A percentile compares a stretch with the other conserved stretches of the same genome.
Evolutionary conservation across 2,888 invertebrate species (phyloP).

Genomic region (Megalurothrips usitatus): DNA sequence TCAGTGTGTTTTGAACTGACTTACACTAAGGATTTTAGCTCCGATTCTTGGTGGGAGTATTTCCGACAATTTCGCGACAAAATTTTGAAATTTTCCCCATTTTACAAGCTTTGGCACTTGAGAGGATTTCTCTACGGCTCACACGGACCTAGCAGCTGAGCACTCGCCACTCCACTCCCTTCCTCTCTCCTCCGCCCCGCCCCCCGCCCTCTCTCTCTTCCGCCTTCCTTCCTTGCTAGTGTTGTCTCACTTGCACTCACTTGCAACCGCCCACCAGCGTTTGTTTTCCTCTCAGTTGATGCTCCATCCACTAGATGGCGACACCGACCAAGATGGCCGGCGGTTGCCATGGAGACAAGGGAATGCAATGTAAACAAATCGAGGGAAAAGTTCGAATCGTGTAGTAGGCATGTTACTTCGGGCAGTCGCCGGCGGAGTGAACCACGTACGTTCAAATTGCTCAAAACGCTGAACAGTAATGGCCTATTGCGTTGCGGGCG

Average conservation of each 20-base stretch:
- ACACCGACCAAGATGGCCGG: not conserved
- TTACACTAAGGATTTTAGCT: too few species aligned
- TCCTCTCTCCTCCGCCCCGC: not conserved
- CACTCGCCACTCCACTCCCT: not conserved
- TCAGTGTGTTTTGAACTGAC: too few species aligned
- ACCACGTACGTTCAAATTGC: too few species aligned
- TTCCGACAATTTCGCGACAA: not conserved
- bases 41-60: too few species aligned
- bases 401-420: not conserved
- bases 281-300: not conserved
- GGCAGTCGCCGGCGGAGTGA: not conserved
- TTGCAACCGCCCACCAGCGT: too few species aligned
- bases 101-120: not conserved
- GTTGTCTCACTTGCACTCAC: too few species aligned
- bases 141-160: not conserved
- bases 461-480: not conserved
- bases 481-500: not conserved
- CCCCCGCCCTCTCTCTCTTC: not conserved
- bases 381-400: not conserved
- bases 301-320: not conserved
- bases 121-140: not conserved
- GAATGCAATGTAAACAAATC: not conserved
- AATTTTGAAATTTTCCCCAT: constrained; percentile 5
- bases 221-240: too few species aligned
- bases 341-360: not conserved